Evolutionary conservation across 2,113 vertebrate genomes (phyloP).

Genomic region (Speoplatyrhinus poulsoni): DNA sequence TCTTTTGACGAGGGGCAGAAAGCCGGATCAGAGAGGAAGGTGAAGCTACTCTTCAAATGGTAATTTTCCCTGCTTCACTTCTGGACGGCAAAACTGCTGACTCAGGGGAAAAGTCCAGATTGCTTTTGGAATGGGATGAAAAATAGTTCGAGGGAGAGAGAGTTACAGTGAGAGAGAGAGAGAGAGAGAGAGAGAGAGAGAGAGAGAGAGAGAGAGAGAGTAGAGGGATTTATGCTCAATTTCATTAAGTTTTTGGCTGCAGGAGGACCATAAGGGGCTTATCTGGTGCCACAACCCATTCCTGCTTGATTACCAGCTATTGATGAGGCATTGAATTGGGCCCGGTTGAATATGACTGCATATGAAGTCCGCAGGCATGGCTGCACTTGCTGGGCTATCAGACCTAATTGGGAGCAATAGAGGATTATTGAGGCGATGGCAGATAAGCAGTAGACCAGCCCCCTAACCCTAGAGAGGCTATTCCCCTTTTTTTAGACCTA

Average conservation of each 20-base stretch:
- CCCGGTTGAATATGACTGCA: slow-evolving; percentile 22
- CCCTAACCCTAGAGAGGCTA: background rate
- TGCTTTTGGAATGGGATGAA: slow-evolving; percentile 62
- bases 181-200: background rate
- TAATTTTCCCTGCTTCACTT: slow-evolving; percentile 52
- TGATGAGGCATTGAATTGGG: slow-evolving; percentile 49
- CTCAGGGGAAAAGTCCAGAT: slow-evolving; percentile 60
- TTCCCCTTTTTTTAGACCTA: background rate
- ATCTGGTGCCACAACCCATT: slow-evolving; percentile 46
- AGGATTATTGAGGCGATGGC: slow-evolving; percentile 5
- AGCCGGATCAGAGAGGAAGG: slow-evolving; percentile 31
- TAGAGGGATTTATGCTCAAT: slow-evolving; percentile 52
- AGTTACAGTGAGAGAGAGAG: slow-evolving; percentile 1
- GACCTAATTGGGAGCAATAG: slow-evolving; percentile 14
- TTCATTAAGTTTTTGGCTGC: slow-evolving; percentile 60
- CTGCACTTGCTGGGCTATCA: background rate
- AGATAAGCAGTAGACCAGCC: slow-evolving; percentile 1
- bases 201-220: slow-evolving; percentile 2
- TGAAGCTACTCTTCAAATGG: slow-evolving; percentile 48
- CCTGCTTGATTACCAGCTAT: slow-evolving; percentile 47
- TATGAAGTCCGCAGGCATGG: slow-evolving; percentile 12
- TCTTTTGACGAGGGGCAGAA: slow-evolving; percentile 2
- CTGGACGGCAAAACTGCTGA: slow-evolving; percentile 56
- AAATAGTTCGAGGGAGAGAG: slow-evolving; percentile 31
- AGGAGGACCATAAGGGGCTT: slow-evolving; percentile 41